A percentile compares a stretch with the other conserved stretches of the same genome.
Evolutionary conservation across 37 sponge, comb jelly and placozoan species (phyloP).

Genomic region (Mnemiopsis leidyi): DNA sequence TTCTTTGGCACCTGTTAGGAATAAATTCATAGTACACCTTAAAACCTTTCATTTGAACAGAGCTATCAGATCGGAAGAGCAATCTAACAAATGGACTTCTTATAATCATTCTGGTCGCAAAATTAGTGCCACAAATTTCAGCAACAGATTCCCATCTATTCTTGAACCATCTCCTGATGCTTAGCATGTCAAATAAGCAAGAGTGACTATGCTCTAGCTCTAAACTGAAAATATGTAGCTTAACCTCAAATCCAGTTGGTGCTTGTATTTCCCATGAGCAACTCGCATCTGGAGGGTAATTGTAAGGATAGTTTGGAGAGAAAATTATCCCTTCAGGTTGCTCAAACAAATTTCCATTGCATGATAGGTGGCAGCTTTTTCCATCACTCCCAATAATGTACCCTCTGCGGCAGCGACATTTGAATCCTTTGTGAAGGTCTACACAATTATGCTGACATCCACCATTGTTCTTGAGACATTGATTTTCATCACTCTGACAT

Average conservation of each 20-base stretch:
- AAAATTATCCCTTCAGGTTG: slow-evolving; percentile 13
- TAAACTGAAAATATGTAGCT: not conserved
- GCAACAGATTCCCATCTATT: not conserved
- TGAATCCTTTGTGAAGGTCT: not conserved
- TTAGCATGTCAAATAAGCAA: slow-evolving; percentile 1
- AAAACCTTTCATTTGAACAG: not conserved
- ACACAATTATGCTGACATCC: slow-evolving; percentile 6
- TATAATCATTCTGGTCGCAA: not conserved
- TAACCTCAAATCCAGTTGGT: not conserved
- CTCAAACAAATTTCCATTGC: not conserved
- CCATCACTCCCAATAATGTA: slow-evolving; percentile 25
- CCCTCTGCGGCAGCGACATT: not conserved
- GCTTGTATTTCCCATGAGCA: slow-evolving; percentile 3
- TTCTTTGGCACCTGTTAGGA: not conserved
- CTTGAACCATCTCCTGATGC: not conserved
- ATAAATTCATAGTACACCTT: not conserved
- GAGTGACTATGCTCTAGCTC: not conserved
- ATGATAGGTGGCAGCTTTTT: not conserved
- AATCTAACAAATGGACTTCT: not conserved
- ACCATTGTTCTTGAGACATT: slow-evolving; percentile 20
- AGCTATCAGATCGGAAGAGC: not conserved
- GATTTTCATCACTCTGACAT: not conserved
- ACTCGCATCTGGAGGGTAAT: slow-evolving; percentile 6
- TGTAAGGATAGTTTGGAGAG: not conserved
- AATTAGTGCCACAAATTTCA: not conserved